phyloP scores from a whole-genome alignment of 2,888 invertebrate species.

The Phorcus lineatus region DNA sequence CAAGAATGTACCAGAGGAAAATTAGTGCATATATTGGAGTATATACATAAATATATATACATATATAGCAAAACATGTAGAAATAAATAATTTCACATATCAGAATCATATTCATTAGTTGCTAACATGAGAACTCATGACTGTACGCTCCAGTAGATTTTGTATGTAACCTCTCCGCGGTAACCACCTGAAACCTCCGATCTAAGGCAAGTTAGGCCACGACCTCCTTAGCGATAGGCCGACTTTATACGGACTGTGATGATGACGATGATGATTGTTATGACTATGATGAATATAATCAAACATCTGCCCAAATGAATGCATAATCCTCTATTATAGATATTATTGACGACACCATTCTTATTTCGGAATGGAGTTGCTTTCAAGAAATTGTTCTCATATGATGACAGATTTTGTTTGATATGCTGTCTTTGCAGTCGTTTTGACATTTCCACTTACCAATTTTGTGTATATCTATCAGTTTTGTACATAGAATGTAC shows the following conservation, averaged over 20 bases:
- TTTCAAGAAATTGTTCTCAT: too few species aligned
- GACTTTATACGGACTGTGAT: neutral
- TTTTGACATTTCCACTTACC: neutral
- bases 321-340: neutral
- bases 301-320: neutral
- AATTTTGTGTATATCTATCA: neutral
- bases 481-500: slow-evolving; percentile 2
- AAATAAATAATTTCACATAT: too few species aligned
- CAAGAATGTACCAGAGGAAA: too few species aligned
- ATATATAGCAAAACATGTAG: too few species aligned
- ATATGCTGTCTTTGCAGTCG: neutral
- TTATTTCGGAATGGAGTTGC: too few species aligned
- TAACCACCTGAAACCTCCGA: neutral
- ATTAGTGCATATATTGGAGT: too few species aligned
- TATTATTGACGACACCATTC: too few species aligned
- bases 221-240: neutral
- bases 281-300: neutral
- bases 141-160: neutral
- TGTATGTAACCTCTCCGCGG: neutral
- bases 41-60: too few species aligned
- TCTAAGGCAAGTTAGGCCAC: neutral
- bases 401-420: too few species aligned
- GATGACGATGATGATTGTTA: neutral
- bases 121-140: too few species aligned
- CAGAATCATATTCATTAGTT: too few species aligned